phyloP scores from a whole-genome alignment of 2,888 invertebrate species.

The Slavum lentiscoides region DNA sequence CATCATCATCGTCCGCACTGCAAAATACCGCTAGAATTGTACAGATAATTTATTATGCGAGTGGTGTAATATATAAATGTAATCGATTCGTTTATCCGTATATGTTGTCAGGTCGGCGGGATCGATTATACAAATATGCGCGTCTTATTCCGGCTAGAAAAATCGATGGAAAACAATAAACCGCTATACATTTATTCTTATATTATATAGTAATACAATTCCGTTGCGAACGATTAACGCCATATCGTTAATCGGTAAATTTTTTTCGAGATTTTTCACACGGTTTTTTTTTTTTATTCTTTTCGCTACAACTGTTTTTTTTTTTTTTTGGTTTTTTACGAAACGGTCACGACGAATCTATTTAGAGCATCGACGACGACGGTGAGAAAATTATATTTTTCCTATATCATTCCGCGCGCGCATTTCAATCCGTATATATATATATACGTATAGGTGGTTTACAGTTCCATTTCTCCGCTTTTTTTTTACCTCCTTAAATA shows the following conservation, averaged over 20 bases:
- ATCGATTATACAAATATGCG: too few species aligned
- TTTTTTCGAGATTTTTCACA: slow-evolving; percentile 1
- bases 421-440: too few species aligned
- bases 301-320: neutral
- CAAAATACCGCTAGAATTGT: too few species aligned
- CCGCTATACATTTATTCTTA: neutral
- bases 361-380: neutral
- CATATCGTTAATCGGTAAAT: slow-evolving; percentile 15
- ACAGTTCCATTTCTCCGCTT: too few species aligned
- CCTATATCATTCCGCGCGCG: neutral
- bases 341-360: slow-evolving; percentile 29
- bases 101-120: too few species aligned
- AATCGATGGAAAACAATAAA: slow-evolving; percentile 1
- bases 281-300: slow-evolving; percentile 1
- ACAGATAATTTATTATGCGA: too few species aligned
- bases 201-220: neutral
- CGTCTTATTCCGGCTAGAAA: neutral
- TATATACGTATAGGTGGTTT: too few species aligned
- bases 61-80: too few species aligned
- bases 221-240: slow-evolving; percentile 11
- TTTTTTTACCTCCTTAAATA: too few species aligned
- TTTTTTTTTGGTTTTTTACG: neutral
- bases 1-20: too few species aligned
- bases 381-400: slow-evolving; percentile 18
- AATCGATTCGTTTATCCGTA: too few species aligned